Evolutionary conservation across 2,113 vertebrate genomes (phyloP).

Genomic region (Lanius collurio): DNA sequence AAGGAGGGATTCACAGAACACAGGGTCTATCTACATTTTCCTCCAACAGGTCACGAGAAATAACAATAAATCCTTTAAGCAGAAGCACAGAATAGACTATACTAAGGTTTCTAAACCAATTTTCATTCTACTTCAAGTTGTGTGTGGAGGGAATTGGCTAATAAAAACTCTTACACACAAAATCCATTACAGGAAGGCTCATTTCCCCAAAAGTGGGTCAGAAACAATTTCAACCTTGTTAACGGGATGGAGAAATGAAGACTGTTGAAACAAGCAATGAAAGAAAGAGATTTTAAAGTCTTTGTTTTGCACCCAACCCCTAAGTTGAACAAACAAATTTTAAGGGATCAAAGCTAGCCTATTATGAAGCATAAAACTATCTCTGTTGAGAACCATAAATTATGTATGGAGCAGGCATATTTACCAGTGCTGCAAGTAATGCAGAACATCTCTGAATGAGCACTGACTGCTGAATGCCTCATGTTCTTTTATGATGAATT

Average conservation of each 20-base stretch:
- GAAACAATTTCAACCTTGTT: slow-evolving; percentile 45
- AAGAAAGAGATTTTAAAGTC: slow-evolving; percentile 14
- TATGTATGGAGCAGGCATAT: slow-evolving; percentile 44
- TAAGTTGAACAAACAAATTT: slow-evolving; percentile 34
- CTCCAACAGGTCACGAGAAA: neutral
- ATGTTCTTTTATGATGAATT: slow-evolving; percentile 73
- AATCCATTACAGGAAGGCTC: slow-evolving; percentile 55
- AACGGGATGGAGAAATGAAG: neutral
- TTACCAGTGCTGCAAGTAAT: slow-evolving; percentile 45
- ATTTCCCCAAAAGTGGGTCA: slow-evolving; percentile 52
- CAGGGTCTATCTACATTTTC: neutral
- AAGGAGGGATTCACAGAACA: neutral
- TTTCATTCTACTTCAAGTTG: slow-evolving; percentile 29
- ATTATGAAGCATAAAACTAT: slow-evolving; percentile 49
- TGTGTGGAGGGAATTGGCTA: slow-evolving; percentile 54
- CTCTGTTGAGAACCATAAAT: slow-evolving; percentile 47
- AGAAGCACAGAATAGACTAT: neutral
- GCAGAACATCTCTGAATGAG: slow-evolving; percentile 53
- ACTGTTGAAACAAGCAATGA: slow-evolving; percentile 13
- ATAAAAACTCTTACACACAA: slow-evolving; percentile 54
- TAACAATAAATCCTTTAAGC: neutral
- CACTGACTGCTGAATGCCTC: slow-evolving; percentile 44
- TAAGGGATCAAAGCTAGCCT: slow-evolving; percentile 53
- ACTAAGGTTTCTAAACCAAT: slow-evolving; percentile 46
- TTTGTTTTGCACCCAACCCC: slow-evolving; percentile 38